Base-by-base conservation (phyloP, 37 sponge, comb jelly and placozoan species). In the Cliona cf. orientalis region DNA sequence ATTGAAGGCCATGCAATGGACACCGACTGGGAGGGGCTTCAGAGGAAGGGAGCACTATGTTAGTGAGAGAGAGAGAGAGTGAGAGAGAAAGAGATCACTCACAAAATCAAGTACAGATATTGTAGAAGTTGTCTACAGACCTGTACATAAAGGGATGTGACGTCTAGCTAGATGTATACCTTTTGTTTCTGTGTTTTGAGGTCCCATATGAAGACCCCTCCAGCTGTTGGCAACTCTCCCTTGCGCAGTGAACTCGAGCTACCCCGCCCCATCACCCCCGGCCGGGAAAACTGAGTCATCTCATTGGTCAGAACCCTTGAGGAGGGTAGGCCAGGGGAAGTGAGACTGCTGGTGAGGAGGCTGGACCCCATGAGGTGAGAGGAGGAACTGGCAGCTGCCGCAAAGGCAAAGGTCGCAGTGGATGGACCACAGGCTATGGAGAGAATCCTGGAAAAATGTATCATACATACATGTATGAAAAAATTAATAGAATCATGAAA, bases 1-100 rank as follows among this genome's bases (percentile, higher is more conserved):
- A 75, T 99, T 99, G 84, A 95, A 96, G 21, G 90, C 68, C 64
- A 87, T 82, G 46, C 89, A 92, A 68, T 92, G 94, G 62, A 97
- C 62, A 38, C 89, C 82, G 2, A 80, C 66, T 25, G 75, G 72
- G 28, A 69, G 36, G 21, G 86, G 78, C 23, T 49, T 33, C 21
- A 86, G 14, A 12, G 87, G 87, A 9, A 86, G 71, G 0, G 85
- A 43, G n/a, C 58, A 75, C 77, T 85, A 71, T 55, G 62, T 46
- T 46, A 17, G 38, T 76, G 77, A 62, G 77, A 58, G 64, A 42
- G 77, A 38, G 77, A 9, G 63, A 42, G 43, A 3, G 64, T 39
- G 77, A 40, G 39, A 79, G 65, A 57, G n/a, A 35, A 28, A 63
- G n/a, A 6, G 44, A 62, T 4, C 61, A 34, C 23, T 2, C 35